These are phyloP conservation scores for Metacarcinus magister DNA, from an alignment of 2,888 invertebrate genomes.

Conservation along the genomic window DNA sequence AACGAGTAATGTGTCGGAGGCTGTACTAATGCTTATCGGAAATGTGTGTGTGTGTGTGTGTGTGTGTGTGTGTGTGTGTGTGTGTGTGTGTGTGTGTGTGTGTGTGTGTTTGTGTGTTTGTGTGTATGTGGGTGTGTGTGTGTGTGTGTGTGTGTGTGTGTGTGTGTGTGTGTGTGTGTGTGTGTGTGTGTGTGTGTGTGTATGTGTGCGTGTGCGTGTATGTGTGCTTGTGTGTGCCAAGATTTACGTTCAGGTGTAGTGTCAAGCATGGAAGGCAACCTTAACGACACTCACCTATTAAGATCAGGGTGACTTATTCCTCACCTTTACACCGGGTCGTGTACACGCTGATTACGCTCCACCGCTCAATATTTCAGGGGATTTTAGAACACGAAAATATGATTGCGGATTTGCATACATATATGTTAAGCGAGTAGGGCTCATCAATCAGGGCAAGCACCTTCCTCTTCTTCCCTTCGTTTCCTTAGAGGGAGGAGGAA, in stretches of 20 bases:
- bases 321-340: neutral
- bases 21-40: neutral
- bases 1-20: neutral
- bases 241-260: conserved; percentile 1
- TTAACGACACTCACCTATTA: neutral
- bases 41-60: neutral
- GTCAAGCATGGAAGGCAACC: neutral
- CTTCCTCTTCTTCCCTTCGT: neutral
- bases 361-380: neutral
- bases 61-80: conserved; percentile 16
- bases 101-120: no score
- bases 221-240: neutral
- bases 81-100: no score
- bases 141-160: neutral
- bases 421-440: neutral
- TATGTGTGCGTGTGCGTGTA: neutral
- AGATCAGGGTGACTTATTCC: conserved; percentile 32
- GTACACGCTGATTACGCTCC: neutral
- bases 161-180: conserved; percentile 26
- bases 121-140: no score
- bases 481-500: neutral
- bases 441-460: neutral
- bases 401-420: conserved; percentile 39
- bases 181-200: conserved; percentile 23
- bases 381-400: conserved; percentile 31